Evolutionary conservation across 1,140 invertebrate genomes (phyloP), one percentile per base, ranked within the genome.

Genomic region (Drosophila mauritiana): DNA sequence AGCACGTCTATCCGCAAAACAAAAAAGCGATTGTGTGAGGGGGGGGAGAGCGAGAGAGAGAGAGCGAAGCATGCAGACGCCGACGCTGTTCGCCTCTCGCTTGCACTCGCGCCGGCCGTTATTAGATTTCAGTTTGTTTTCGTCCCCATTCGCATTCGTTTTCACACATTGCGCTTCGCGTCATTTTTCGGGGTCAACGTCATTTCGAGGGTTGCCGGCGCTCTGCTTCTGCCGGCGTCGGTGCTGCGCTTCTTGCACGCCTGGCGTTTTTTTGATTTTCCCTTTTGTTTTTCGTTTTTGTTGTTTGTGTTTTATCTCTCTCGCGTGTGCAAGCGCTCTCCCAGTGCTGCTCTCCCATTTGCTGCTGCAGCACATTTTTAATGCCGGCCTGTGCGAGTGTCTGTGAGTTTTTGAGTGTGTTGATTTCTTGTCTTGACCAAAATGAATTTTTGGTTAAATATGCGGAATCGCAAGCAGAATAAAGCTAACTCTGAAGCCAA

Each of bases 161-260:
- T 89, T 90, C 80, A 89, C 84, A 89, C 85, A 89, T 89, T 89
- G 82, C 76, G 76, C 73, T 89, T 89, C 77, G 84, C 85, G 77
- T 88, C 84, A 89, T 80, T 90, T 89, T 89, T 89, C 84, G 84
- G 84, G 84, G 84, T 89, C 84, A 89, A 89, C 84, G 84, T 89
- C 84, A 89, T 89, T 80, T 86, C 78, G 78, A 86, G 84, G 85
- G 83, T 88, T 83, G 84, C 79, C 67, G 61, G 61, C 37, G 63
- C 36, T 43, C 62, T 39, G 46, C 20, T 59, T 73, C 68, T 43
- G 48, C 45, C 8, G 57, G 36, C 55, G 51, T 58, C 63, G 58
- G 76, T 51, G 70, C 78, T 74, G 37, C 37, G 37, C 80, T 74
- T 58, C 69, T 65, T 76, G 57, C 74, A 76, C 57, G 78, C 68